Evolutionary conservation across 2,888 invertebrate species (phyloP).

Genomic region (Stenichneumon culpator): DNA sequence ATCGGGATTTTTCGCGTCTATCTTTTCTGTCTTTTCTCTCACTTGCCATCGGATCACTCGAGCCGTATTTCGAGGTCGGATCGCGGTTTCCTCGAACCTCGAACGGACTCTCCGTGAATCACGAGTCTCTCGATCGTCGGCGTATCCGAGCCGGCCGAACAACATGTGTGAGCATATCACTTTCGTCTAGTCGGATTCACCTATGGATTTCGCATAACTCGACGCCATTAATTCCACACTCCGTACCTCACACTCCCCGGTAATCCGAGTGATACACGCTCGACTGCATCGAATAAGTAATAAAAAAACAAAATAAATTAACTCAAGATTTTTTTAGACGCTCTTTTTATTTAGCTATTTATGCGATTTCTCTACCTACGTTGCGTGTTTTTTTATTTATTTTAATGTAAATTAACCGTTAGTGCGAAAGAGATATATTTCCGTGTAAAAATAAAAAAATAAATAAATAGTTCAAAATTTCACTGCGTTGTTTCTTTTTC

Average conservation of each 20-base stretch:
- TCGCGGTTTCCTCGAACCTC: conserved; percentile 68
- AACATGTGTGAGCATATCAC: conserved; percentile 27
- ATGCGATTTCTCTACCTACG: too few species aligned
- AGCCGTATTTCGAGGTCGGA: conserved; percentile 60
- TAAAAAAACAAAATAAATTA: not conserved
- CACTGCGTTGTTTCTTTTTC: too few species aligned
- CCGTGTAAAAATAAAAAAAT: too few species aligned
- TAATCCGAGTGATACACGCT: too few species aligned
- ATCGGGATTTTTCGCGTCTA: too few species aligned
- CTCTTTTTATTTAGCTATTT: too few species aligned
- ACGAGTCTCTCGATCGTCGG: conserved; percentile 57
- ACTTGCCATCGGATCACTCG: conserved; percentile 49
- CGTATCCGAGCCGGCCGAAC: conserved; percentile 9
- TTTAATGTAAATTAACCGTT: too few species aligned
- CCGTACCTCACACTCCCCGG: not conserved
- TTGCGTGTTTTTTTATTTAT: too few species aligned
- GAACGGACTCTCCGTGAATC: conserved; percentile 72
- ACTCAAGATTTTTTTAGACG: not conserved
- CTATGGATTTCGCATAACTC: conserved; percentile 8
- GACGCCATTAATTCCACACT: conserved; percentile 9
- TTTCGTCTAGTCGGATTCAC: conserved; percentile 29
- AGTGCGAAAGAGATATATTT: too few species aligned
- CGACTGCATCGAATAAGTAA: not conserved
- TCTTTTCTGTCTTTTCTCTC: not conserved
- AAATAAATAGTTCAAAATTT: too few species aligned